Evolutionary conservation across 1,140 invertebrate genomes (phyloP).

Genomic region (Hermetia illucens): DNA sequence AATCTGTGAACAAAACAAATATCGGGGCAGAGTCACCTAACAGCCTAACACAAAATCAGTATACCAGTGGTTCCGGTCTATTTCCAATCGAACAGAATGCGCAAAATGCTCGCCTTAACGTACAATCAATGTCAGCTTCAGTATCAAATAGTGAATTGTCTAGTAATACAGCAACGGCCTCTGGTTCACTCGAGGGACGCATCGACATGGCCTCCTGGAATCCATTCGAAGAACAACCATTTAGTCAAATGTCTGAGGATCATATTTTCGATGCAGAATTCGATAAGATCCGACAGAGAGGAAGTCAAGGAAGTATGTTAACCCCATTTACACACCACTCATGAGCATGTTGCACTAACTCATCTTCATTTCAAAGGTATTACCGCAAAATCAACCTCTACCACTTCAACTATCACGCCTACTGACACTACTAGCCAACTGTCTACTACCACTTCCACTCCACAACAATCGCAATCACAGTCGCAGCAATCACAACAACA

Average conservation of each 20-base stretch:
- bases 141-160: conserved; percentile 22
- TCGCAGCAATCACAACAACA: conserved; percentile 3
- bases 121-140: conserved; percentile 8
- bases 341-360: not conserved
- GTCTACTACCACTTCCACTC: too few species aligned
- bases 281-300: conserved; percentile 63
- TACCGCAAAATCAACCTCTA: conserved; percentile 26
- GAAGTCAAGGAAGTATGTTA: conserved; percentile 62
- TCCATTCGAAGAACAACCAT: conserved; percentile 65
- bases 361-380: conserved; percentile 14
- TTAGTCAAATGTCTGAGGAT: conserved; percentile 65
- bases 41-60: conserved; percentile 7
- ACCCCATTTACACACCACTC: not conserved
- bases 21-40: conserved; percentile 13
- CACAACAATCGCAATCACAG: not conserved
- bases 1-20: conserved; percentile 40
- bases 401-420: conserved; percentile 26
- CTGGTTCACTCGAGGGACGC: conserved; percentile 19
- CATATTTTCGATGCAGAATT: conserved; percentile 77
- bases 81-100: conserved; percentile 11
- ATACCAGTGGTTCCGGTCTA: conserved; percentile 15
- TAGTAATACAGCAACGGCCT: conserved; percentile 16
- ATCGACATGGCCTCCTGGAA: conserved; percentile 57
- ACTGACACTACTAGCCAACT: conserved; percentile 15
- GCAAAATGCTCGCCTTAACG: conserved; percentile 2